Evolutionary conservation across 2,797 vertebrate genomes (phyloP).

Genomic region (Gadopsis marmoratus): DNA sequence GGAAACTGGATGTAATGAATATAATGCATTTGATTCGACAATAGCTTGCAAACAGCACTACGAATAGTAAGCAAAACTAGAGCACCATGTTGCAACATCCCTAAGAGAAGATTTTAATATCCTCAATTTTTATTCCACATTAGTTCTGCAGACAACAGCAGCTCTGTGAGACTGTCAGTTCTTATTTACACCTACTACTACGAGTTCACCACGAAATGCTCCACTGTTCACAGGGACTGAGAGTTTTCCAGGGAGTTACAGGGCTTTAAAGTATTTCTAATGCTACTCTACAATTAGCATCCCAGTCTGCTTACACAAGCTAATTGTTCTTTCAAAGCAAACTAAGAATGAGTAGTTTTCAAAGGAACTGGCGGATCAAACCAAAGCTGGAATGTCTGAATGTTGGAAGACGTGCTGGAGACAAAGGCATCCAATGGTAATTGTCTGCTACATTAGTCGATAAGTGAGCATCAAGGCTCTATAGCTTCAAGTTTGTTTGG

Average conservation of each 20-base stretch:
- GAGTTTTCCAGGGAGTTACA: neutral
- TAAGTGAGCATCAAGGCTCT: neutral
- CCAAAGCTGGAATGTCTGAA: neutral
- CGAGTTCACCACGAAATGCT: neutral
- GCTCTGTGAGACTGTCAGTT: neutral
- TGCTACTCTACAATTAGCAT: constrained; percentile 12
- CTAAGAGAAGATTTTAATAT: neutral
- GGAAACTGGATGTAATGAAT: constrained; percentile 4
- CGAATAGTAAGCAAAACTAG: neutral
- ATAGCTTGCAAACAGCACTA: neutral
- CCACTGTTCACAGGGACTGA: constrained; percentile 2
- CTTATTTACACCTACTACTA: neutral
- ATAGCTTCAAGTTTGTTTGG: neutral
- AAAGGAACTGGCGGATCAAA: neutral
- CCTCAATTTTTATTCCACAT: neutral
- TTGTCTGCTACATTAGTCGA: neutral
- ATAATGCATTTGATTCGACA: constrained; percentile 14
- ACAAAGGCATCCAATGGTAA: neutral
- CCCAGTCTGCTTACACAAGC: neutral
- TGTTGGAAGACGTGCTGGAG: neutral
- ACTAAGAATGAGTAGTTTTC: neutral
- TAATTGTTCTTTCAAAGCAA: constrained; percentile 26
- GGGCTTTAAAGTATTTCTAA: constrained; percentile 11
- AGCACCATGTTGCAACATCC: neutral
- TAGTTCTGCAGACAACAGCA: neutral